Percentiles rank a stretch among this genome's conserved stretches.
These are phyloP conservation scores for Coptodon bakossiorum DNA, from an alignment of 2,113 vertebrate species.

Conservation along the genomic window DNA sequence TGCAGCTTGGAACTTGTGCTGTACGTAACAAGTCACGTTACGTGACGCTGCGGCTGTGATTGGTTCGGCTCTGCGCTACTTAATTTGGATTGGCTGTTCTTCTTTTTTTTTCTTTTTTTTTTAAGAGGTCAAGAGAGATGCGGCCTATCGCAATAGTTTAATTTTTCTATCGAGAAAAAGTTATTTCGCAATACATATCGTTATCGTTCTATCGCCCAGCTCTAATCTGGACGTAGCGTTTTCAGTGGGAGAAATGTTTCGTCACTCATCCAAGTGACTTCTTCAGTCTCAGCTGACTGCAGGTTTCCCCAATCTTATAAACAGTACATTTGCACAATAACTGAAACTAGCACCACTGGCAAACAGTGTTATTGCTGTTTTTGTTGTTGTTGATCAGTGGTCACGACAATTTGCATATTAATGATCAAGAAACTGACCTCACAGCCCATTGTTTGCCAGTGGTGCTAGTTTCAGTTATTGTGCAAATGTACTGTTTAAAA, in stretches of 20 bases:
- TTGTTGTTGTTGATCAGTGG: not conserved
- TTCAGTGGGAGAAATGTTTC: not conserved
- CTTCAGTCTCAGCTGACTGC: not conserved
- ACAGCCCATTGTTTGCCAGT: not conserved
- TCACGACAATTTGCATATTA: not conserved
- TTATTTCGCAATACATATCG: too few species aligned
- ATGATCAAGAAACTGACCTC: not conserved
- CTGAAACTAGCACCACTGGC: not conserved
- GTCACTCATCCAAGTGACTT: not conserved
- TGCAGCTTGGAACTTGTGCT: too few species aligned
- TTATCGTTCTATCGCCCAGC: too few species aligned
- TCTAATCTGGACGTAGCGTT: not conserved
- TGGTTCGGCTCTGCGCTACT: too few species aligned
- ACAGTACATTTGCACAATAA: not conserved
- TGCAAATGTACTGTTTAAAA: not conserved
- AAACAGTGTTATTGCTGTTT: not conserved
- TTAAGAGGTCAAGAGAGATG: too few species aligned
- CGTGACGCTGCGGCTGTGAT: too few species aligned
- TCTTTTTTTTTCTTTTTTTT: too few species aligned
- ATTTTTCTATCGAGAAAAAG: too few species aligned
- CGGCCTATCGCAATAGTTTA: too few species aligned
- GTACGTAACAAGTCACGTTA: too few species aligned
- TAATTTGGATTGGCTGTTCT: too few species aligned
- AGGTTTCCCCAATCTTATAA: not conserved
- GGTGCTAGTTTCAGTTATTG: not conserved